A percentile compares a stretch with the other conserved stretches of the same genome.
Evolutionary conservation across 2,888 invertebrate species (phyloP).

Genomic region (Cryptops parisi): DNA sequence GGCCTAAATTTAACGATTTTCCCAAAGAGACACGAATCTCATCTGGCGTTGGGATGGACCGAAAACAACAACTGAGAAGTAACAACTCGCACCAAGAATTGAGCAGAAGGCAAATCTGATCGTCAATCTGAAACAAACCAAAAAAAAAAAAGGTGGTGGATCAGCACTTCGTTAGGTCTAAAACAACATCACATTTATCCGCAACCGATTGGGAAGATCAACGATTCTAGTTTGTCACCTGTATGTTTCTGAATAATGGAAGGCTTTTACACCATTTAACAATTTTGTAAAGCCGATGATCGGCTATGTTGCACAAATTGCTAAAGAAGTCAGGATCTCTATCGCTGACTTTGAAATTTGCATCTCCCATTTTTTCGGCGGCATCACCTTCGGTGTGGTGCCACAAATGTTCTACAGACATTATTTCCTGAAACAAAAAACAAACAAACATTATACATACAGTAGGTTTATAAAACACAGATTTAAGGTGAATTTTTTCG

Average conservation of each 20-base stretch:
- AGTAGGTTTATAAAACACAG: neutral
- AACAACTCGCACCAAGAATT: conserved; percentile 95
- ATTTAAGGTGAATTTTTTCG: too few relatives aligned
- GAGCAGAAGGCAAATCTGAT: conserved; percentile 89
- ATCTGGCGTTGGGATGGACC: conserved; percentile 77
- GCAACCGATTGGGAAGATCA: neutral
- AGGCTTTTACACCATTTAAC: conserved; percentile 98
- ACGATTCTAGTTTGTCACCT: conserved; percentile 42
- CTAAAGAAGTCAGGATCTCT: conserved; percentile 49
- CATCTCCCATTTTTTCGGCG: conserved; percentile 25
- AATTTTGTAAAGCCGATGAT: conserved; percentile 88
- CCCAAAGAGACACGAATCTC: conserved; percentile 45
- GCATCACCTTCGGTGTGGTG: conserved; percentile 58
- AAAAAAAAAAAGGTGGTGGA: too few relatives aligned
- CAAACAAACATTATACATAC: too few relatives aligned
- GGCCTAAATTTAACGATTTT: conserved; percentile 47
- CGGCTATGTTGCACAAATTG: conserved; percentile 84
- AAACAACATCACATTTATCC: neutral
- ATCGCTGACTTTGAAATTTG: conserved; percentile 10
- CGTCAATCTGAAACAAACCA: conserved; percentile 85
- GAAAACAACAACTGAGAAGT: conserved; percentile 84
- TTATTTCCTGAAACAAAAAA: conserved; percentile 64
- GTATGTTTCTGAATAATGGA: conserved; percentile 90
- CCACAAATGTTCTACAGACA: conserved; percentile 92
- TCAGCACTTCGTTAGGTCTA: too few relatives aligned